phyloP scores from a whole-genome alignment of 2,888 invertebrate species.

The Tipula unca region DNA sequence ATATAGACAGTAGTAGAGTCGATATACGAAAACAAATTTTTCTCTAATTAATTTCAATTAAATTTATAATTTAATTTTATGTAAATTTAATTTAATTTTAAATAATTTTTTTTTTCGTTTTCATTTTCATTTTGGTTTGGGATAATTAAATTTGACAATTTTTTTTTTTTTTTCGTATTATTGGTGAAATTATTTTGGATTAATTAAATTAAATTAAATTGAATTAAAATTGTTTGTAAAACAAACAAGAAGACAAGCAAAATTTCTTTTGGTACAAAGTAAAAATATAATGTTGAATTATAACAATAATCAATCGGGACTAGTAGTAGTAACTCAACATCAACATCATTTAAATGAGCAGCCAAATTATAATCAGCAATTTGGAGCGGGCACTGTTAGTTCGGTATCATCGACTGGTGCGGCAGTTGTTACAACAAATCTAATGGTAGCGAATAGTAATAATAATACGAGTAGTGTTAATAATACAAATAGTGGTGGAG shows the following conservation, averaged over 20 bases:
- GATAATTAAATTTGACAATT: slow-evolving; percentile 19
- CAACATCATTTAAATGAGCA: slow-evolving; percentile 14
- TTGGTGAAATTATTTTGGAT: neutral
- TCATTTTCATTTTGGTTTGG: neutral
- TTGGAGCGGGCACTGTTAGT: neutral
- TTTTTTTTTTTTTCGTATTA: neutral
- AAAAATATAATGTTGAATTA: slow-evolving; percentile 2
- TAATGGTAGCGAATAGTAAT: neutral
- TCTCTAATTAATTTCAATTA: slow-evolving; percentile 18
- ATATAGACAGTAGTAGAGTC: no score
- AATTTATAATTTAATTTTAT: slow-evolving; percentile 18
- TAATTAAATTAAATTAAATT: neutral
- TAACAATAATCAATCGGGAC: neutral
- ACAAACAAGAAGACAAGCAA: neutral
- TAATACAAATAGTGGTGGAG: neutral
- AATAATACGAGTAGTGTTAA: neutral
- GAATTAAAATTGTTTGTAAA: neutral
- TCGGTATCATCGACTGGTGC: neutral
- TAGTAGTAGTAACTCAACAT: neutral
- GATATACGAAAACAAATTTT: slow-evolving; percentile 2
- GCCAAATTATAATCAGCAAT: neutral
- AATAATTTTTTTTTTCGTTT: neutral
- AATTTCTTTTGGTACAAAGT: neutral
- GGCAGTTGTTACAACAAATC: neutral
- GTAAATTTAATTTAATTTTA: slow-evolving; percentile 1